Conservation (phyloP, 2,888 invertebrate genomes). For the Gastrophysa polygoni region DNA sequence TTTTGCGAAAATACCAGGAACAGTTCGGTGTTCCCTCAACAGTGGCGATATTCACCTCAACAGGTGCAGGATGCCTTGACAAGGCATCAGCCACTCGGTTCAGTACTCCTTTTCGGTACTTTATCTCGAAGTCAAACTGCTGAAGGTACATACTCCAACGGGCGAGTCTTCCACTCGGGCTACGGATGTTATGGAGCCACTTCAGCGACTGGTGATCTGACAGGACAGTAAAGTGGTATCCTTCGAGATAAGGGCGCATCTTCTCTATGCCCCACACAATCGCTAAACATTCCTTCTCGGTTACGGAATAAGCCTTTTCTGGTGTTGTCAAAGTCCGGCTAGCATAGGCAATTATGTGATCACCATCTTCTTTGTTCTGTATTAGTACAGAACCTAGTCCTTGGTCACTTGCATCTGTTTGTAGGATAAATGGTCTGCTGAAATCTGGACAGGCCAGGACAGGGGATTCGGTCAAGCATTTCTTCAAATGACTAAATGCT, state of each 20-base stretch:
- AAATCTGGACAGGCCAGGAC: slow-evolving; percentile 33
- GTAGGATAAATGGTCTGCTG: slow-evolving; percentile 28
- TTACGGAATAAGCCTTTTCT: slow-evolving; percentile 31
- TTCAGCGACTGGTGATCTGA: slow-evolving; percentile 40
- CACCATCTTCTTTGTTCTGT: slow-evolving; percentile 28
- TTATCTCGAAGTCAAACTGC: slow-evolving; percentile 33
- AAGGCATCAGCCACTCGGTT: slow-evolving; percentile 35
- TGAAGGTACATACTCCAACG: slow-evolving; percentile 20
- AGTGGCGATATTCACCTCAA: background rate
- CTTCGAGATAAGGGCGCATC: slow-evolving; percentile 29
- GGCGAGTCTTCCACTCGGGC: slow-evolving; percentile 13
- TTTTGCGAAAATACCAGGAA: too few relatives aligned
- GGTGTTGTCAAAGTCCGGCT: slow-evolving; percentile 27
- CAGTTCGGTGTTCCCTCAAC: too few relatives aligned
- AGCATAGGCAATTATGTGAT: slow-evolving; percentile 34
- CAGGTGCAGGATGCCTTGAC: slow-evolving; percentile 17
- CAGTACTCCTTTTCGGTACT: slow-evolving; percentile 31
- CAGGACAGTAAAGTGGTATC: slow-evolving; percentile 38
- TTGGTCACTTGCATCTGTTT: slow-evolving; percentile 34
- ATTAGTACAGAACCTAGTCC: slow-evolving; percentile 38
- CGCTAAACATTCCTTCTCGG: slow-evolving; percentile 42
- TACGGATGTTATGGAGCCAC: slow-evolving; percentile 28
- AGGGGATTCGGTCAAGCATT: background rate
- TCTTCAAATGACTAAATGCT: slow-evolving; percentile 6
- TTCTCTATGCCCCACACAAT: slow-evolving; percentile 41